These are phyloP conservation scores for Caenorhabditis briggsae DNA, from an alignment of 1,140 invertebrate genomes.

Conservation along the genomic window DNA sequence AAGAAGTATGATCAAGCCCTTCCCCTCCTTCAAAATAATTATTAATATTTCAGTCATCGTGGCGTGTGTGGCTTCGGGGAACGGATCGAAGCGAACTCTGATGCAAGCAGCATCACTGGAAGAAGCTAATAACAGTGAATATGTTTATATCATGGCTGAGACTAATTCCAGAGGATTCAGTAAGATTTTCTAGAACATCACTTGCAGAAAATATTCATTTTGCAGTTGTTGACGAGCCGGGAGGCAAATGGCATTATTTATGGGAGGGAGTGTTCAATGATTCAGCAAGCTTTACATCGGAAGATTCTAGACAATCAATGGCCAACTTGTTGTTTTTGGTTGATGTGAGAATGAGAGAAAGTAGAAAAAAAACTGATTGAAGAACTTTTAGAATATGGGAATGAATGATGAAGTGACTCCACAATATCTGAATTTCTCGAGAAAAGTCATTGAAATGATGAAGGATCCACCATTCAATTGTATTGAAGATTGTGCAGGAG, in stretches of 20 bases:
- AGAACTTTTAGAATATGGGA: constrained; percentile 18
- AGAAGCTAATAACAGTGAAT: constrained; percentile 28
- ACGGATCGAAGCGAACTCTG: constrained; percentile 1
- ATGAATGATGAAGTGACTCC: constrained; percentile 27
- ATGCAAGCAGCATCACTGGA: neutral
- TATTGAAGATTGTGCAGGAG: constrained; percentile 25
- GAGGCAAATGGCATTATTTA: constrained; percentile 17
- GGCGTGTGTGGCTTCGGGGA: constrained; percentile 7
- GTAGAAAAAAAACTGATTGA: neutral
- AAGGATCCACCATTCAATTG: constrained; percentile 28
- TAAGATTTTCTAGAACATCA: neutral
- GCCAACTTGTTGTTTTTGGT: constrained; percentile 5
- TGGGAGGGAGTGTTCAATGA: neutral
- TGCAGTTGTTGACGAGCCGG: constrained; percentile 7
- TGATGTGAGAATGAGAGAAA: neutral
- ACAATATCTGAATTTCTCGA: constrained; percentile 25
- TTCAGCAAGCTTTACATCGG: neutral
- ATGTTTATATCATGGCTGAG: constrained; percentile 57
- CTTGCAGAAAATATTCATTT: neutral
- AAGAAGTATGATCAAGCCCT: neutral
- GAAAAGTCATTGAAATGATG: constrained; percentile 20
- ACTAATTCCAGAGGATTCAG: constrained; percentile 41
- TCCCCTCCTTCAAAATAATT: neutral
- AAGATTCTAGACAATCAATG: constrained; percentile 14
- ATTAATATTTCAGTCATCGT: constrained; percentile 1